Evolutionary conservation across 2,888 invertebrate species (phyloP).

Genomic region (Vesta saturnalis): DNA sequence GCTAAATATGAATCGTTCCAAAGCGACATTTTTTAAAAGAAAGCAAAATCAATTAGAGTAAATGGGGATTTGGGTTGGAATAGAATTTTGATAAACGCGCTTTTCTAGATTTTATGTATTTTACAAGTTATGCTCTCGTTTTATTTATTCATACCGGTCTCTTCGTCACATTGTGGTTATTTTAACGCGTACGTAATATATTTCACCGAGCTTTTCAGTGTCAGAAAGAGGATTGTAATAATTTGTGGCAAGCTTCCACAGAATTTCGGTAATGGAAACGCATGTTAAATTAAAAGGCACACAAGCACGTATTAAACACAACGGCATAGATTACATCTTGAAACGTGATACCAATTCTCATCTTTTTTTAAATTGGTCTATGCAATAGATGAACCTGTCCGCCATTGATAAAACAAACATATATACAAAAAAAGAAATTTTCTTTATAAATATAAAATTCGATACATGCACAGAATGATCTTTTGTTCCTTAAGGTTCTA

Average conservation of each 20-base stretch:
- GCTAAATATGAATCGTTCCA: too few relatives aligned
- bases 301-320: constrained; percentile 31
- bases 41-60: neutral
- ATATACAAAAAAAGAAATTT: neutral
- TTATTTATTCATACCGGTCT: constrained; percentile 32
- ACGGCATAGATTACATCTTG: constrained; percentile 26
- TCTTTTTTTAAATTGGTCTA: neutral
- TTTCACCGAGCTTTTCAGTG: constrained; percentile 36
- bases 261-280: constrained; percentile 40
- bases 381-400: neutral
- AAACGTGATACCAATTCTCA: constrained; percentile 21
- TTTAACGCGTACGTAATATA: constrained; percentile 38
- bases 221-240: constrained; percentile 41
- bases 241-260: constrained; percentile 37
- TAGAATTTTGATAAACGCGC: neutral
- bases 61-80: neutral
- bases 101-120: neutral
- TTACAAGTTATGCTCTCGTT: constrained; percentile 16
- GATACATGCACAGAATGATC: constrained; percentile 11
- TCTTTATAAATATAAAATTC: constrained; percentile 4
- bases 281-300: constrained; percentile 38
- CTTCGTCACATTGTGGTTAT: constrained; percentile 37
- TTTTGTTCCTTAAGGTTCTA: constrained; percentile 20
- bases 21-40: too few relatives aligned
- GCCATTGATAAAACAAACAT: neutral